Base-by-base conservation (phyloP, 2,113 vertebrate species). In the Megaleporinus macrocephalus region DNA sequence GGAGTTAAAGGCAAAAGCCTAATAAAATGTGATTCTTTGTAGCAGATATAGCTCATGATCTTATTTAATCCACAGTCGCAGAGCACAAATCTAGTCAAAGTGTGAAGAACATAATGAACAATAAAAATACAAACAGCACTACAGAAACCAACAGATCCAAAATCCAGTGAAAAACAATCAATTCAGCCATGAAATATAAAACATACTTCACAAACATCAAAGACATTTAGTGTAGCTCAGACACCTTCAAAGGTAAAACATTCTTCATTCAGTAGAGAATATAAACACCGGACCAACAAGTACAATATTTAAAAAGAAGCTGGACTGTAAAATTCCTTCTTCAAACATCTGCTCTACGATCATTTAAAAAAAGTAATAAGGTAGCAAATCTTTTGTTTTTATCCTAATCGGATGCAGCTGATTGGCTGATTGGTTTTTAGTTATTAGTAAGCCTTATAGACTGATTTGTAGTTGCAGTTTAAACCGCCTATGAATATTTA, bases 301-400 rank as follows among this genome's bases (percentile, higher is more conserved):
- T 70, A 70, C 66, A 70, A 44, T 44, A n/a, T n/a, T 70, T 70
- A 44, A 70, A 70, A 70, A 70, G 66, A 24, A 36, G 11, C 20
- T 22, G 66, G 57, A 61, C 7, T 61, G 55, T 24, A 26, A 44
- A 75, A 61, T 61, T 18, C 72, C 14, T 24, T 49, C 36, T 73
- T 57, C 30, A 57, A n/a, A n/a, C 33, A 57, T 3, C 13, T 24
- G 7, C 53, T 9, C 49, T 22, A 53, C 51, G 0, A 20, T 30
- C 20, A 6, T 59, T 22, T 59, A 61, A 61, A 61, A 61, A 61
- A 44, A 11, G 12, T 14, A n/a, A 70, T 44, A 49, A 44, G 66
- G n/a, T 44, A 70, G 33, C 22, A 70, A 41, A 78, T 53, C 1
- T 66, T 66, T 68, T 13, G 68, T n/a, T 49, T 29, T 36, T 53